phyloP scores from a whole-genome alignment of 2,113 vertebrate genomes.

The Odocoileus hemionus region DNA sequence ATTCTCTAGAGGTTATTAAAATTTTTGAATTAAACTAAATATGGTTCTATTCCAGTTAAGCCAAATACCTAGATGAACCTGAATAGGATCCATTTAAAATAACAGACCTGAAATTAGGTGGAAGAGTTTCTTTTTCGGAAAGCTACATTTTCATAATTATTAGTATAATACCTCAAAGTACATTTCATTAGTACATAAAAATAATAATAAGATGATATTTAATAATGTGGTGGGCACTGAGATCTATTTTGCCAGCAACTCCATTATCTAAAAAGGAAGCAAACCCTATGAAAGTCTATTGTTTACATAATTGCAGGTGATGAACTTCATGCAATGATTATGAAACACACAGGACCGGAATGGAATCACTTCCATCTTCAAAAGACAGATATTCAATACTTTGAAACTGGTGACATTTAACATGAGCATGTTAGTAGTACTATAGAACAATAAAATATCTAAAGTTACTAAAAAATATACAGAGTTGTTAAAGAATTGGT shows the following conservation, averaged over 20 bases:
- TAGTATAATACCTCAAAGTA: slow-evolving; percentile 84
- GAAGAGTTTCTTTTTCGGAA: slow-evolving; percentile 83
- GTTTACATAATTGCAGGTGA: background rate
- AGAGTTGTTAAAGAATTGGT: background rate
- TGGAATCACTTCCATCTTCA: background rate
- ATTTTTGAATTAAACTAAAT: slow-evolving; percentile 68
- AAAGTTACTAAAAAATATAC: background rate
- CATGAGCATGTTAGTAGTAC: background rate
- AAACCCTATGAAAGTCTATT: slow-evolving; percentile 54
- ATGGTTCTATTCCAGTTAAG: slow-evolving; percentile 79
- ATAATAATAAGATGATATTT: slow-evolving; percentile 77
- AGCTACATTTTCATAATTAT: slow-evolving; percentile 84
- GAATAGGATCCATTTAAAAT: slow-evolving; percentile 84
- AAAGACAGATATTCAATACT: background rate
- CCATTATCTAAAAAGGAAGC: slow-evolving; percentile 37
- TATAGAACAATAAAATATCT: background rate
- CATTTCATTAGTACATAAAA: slow-evolving; percentile 77
- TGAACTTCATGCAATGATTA: background rate
- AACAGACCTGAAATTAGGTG: slow-evolving; percentile 77
- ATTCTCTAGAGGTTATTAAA: slow-evolving; percentile 68
- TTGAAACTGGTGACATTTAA: background rate
- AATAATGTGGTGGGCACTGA: slow-evolving; percentile 65
- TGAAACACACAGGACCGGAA: background rate
- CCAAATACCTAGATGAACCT: slow-evolving; percentile 74
- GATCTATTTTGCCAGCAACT: slow-evolving; percentile 67